These are phyloP conservation scores for Synergus japonicus DNA, from an alignment of 2,888 invertebrate genomes.

Conservation along the genomic window DNA sequence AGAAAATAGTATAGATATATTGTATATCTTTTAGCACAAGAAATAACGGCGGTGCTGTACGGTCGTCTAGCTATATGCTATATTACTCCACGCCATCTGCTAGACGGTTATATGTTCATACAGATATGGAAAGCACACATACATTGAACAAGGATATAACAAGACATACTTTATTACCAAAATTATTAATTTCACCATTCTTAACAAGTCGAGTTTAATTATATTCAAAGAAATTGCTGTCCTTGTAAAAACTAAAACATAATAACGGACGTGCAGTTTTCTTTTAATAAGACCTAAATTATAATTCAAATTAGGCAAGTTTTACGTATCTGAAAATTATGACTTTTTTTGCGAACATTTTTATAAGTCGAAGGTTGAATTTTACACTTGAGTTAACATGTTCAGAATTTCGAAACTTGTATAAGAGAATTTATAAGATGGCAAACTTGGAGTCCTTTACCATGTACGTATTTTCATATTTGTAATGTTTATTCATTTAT, in stretches of 20 bases:
- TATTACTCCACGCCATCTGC: constrained; percentile 64
- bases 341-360: too few relatives aligned
- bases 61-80: constrained; percentile 58
- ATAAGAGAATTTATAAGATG: not conserved
- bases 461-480: not conserved
- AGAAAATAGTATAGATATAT: constrained; percentile 8
- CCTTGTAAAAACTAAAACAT: not conserved
- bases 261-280: too few relatives aligned
- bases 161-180: constrained; percentile 24
- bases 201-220: not conserved
- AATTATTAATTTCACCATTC: not conserved
- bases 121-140: not conserved
- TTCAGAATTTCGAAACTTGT: constrained; percentile 12
- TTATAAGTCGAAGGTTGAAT: too few relatives aligned
- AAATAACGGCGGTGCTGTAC: constrained; percentile 65
- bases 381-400: not conserved
- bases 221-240: not conserved
- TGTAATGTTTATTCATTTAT: not conserved
- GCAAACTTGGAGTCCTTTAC: not conserved
- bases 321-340: too few relatives aligned
- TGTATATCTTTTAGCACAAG: constrained; percentile 63
- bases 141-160: constrained; percentile 18
- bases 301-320: too few relatives aligned
- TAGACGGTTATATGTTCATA: constrained; percentile 63
- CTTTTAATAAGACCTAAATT: too few relatives aligned